Evolutionary conservation across 2,888 invertebrate genomes (phyloP), one percentile per base, ranked within the genome.

Genomic region (Girardia tigrina): DNA sequence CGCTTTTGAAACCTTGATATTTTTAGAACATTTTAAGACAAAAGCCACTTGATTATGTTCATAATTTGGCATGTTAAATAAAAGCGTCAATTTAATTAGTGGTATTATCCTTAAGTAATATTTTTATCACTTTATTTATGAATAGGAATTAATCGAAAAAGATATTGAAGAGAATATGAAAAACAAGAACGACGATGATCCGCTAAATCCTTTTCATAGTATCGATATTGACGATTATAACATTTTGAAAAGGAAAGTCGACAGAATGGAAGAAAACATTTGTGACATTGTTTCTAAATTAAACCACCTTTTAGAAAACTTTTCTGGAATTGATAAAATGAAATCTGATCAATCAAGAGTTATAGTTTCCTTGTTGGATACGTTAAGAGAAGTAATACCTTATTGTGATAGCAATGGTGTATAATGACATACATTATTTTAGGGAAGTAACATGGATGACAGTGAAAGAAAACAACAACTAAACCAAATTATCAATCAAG

Each of bases 261-360:
- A 56, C n/a, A 56, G 56, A 56, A 56, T 56, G 56, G 56, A 56
- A 56, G 56, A 56, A 56, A 56, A 4, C 23, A 56, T 56, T 12
- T 6, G 56, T 56, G 56, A 56, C 4, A 56, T 56, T 56, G 56
- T 56, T 8, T 56, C n/a, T n/a, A 56, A 56, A 56, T 23, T 56
- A 12, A 23, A 56, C n/a, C 4, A 16, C n/a, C 56, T 56, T 8
- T 56, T 56, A 56, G n/a, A 56, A 16, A 56, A 56, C 4, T 56
- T 56, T 56, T 56, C 8, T n/a, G 2, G 23, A 56, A 56, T 56
- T 6, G 56, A 56, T 56, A 56, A 56, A 56, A 56, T 56, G 56
- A 56, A 56, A 56, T 20, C 23, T 23, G 56, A 56, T n/a, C 56
- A 56, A n/a, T 56, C 56, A 16, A 56, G 23, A 56, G 56, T 56